phyloP scores from a whole-genome alignment of 2,797 vertebrate species.

The Myotis pilosus region DNA sequence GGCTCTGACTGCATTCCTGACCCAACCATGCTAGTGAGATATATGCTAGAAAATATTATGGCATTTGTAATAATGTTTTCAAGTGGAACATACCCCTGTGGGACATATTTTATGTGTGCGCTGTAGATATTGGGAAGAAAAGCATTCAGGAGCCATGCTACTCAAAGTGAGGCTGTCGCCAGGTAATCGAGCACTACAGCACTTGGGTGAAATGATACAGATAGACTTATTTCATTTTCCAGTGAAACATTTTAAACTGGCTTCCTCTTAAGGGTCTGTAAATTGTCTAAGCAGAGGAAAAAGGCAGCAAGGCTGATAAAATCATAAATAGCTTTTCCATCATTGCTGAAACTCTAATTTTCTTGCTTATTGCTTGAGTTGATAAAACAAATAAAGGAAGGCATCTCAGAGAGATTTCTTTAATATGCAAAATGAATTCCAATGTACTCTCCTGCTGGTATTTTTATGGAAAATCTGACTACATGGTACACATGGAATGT shows the following conservation, averaged over 20 bases:
- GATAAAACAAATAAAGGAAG: slow-evolving; percentile 88
- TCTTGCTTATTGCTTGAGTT: slow-evolving; percentile 87
- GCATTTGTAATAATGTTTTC: slow-evolving; percentile 77
- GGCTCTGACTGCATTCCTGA: slow-evolving; percentile 53
- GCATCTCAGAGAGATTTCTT: slow-evolving; percentile 80
- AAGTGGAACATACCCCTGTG: slow-evolving; percentile 70
- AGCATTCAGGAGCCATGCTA: slow-evolving; percentile 53
- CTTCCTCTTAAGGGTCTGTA: slow-evolving; percentile 75
- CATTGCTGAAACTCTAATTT: slow-evolving; percentile 84
- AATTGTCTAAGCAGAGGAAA: slow-evolving; percentile 74
- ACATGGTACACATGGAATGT: slow-evolving; percentile 80
- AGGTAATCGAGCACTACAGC: slow-evolving; percentile 47
- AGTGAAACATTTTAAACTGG: slow-evolving; percentile 77
- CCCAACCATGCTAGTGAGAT: slow-evolving; percentile 50
- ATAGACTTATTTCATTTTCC: slow-evolving; percentile 77
- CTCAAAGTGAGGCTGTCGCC: slow-evolving; percentile 55
- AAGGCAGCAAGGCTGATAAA: slow-evolving; percentile 77
- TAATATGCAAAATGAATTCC: slow-evolving; percentile 87
- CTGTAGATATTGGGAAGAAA: slow-evolving; percentile 74
- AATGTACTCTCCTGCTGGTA: slow-evolving; percentile 84
- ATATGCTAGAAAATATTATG: slow-evolving; percentile 73
- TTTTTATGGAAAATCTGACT: slow-evolving; percentile 87
- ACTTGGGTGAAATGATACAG: slow-evolving; percentile 77
- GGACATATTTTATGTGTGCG: slow-evolving; percentile 69
- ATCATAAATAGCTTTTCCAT: slow-evolving; percentile 83